phyloP scores from a whole-genome alignment of 1,140 invertebrate species.

The Phymastichus coffea region DNA sequence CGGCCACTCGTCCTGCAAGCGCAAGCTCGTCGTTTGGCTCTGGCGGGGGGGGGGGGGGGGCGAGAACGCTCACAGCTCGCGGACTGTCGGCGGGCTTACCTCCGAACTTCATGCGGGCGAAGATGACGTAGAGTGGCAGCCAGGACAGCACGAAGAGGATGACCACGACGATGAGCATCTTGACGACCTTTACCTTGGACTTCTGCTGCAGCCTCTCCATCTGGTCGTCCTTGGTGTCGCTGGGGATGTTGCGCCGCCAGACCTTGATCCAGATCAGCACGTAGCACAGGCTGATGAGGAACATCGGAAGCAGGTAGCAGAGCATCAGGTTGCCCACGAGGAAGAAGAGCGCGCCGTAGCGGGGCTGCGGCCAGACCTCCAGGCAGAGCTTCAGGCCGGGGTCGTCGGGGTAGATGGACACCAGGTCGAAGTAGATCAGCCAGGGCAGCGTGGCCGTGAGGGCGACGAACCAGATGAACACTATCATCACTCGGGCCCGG shows the following conservation, averaged over 20 bases:
- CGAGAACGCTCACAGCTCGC: no score
- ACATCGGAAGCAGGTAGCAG: slow-evolving; percentile 91
- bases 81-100: slow-evolving; percentile 41
- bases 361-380: slow-evolving; percentile 80
- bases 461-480: slow-evolving; percentile 89
- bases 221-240: slow-evolving; percentile 86
- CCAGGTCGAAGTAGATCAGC: slow-evolving; percentile 85
- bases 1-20: slow-evolving; percentile 58
- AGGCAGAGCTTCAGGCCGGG: slow-evolving; percentile 73
- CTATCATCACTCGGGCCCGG: slow-evolving; percentile 80
- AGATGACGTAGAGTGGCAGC: slow-evolving; percentile 91
- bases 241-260: slow-evolving; percentile 82
- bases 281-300: slow-evolving; percentile 89
- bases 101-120: slow-evolving; percentile 81
- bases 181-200: slow-evolving; percentile 91
- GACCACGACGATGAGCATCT: slow-evolving; percentile 95
- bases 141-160: slow-evolving; percentile 92
- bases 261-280: slow-evolving; percentile 91
- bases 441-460: slow-evolving; percentile 82
- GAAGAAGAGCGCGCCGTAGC: slow-evolving; percentile 82
- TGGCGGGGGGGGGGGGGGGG: no score
- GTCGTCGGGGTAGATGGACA: slow-evolving; percentile 71
- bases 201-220: slow-evolving; percentile 90
- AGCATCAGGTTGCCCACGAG: slow-evolving; percentile 84
- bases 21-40: no score